Evolutionary conservation across 1,140 invertebrate species (phyloP).

Genomic region (Epicauta chinensis): DNA sequence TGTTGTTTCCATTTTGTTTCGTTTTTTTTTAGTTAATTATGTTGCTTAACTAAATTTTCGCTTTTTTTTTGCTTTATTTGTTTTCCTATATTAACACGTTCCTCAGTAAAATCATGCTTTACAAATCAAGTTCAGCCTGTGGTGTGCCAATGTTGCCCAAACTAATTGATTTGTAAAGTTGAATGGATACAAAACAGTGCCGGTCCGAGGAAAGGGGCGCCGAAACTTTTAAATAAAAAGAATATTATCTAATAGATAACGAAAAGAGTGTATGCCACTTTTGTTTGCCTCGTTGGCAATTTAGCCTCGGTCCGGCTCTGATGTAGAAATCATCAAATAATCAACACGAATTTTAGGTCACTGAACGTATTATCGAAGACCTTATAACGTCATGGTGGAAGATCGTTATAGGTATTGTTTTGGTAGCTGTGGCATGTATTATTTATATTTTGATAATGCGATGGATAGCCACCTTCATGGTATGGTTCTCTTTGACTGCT

Average conservation of each 20-base stretch:
- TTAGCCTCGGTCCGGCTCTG: too few relatives aligned
- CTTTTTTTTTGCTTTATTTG: conserved; percentile 1
- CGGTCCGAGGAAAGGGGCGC: too few relatives aligned
- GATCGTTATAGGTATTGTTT: conserved; percentile 58
- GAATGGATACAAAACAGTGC: too few relatives aligned
- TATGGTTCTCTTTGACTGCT: conserved; percentile 77
- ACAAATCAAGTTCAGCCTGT: too few relatives aligned
- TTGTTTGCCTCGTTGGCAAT: not conserved
- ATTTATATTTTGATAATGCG: conserved; percentile 85
- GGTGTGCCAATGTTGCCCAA: too few relatives aligned
- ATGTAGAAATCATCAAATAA: not conserved
- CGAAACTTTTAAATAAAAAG: too few relatives aligned
- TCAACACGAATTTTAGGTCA: conserved; percentile 40
- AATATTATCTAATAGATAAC: too few relatives aligned
- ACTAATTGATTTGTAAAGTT: too few relatives aligned
- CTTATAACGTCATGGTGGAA: conserved; percentile 61
- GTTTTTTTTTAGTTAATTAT: not conserved
- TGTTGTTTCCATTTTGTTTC: conserved; percentile 12
- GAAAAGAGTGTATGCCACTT: too few relatives aligned
- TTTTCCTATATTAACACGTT: not conserved
- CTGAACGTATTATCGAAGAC: conserved; percentile 69
- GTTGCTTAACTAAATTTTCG: not conserved
- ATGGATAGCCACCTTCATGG: conserved; percentile 77
- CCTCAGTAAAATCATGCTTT: too few relatives aligned
- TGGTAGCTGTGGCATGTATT: conserved; percentile 67